phyloP scores from a whole-genome alignment of 2,888 invertebrate species.

The Tenthredo notha region DNA sequence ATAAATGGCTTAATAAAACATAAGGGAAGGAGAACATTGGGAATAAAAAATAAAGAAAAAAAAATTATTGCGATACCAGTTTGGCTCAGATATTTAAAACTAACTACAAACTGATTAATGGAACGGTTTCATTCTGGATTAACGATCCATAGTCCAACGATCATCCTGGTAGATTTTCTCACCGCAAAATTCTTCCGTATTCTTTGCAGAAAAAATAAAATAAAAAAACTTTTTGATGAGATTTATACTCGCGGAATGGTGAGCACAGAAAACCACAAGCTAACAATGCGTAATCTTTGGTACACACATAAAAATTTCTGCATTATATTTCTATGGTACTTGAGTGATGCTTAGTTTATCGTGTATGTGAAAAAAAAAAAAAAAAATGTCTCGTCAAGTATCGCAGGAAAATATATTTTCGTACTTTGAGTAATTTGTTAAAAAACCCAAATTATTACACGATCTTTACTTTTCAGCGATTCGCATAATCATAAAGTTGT shows the following conservation, averaged over 20 bases:
- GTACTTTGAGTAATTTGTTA: not conserved
- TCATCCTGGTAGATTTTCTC: not conserved
- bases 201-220: not conserved
- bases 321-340: not conserved
- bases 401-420: not conserved
- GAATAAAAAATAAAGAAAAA: not conserved
- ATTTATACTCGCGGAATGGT: not conserved
- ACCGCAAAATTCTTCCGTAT: not conserved
- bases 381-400: too few relatives aligned
- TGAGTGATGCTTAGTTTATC: not conserved
- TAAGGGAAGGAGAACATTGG: not conserved
- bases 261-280: not conserved
- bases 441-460: not conserved
- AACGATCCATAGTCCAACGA: not conserved
- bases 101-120: constrained; percentile 4
- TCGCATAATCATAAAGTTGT: not conserved
- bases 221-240: not conserved
- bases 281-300: not conserved
- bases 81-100: constrained; percentile 5
- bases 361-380: not conserved
- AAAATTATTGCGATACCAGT: not conserved
- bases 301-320: not conserved
- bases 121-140: not conserved
- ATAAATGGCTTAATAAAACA: not conserved
- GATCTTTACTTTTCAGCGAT: not conserved